These are phyloP conservation scores for Porphyrio hochstetteri DNA, from an alignment of 2,113 vertebrate species.

Conservation along the genomic window DNA sequence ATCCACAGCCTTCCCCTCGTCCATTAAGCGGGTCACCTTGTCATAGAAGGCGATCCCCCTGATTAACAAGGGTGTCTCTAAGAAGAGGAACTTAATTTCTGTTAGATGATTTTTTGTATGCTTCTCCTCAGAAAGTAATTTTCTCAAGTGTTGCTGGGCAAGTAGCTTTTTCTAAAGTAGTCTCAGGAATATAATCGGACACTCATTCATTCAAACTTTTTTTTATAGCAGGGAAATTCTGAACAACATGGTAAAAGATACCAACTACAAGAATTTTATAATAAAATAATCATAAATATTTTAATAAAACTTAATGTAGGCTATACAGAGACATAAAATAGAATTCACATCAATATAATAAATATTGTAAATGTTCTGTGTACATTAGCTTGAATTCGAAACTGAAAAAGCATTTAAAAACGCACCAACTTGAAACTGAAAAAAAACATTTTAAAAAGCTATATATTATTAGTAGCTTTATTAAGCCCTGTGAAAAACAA, in stretches of 20 bases:
- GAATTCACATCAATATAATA: background rate
- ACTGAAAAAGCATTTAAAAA: background rate
- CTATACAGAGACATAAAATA: background rate
- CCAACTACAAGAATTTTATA: background rate
- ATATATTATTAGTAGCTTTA: background rate
- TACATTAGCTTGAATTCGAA: background rate
- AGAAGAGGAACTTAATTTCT: background rate
- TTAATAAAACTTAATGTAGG: background rate
- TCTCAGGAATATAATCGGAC: background rate
- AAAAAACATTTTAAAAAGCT: background rate
- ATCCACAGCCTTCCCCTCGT: too few relatives aligned
- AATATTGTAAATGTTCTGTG: background rate
- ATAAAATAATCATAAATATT: background rate
- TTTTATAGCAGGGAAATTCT: background rate
- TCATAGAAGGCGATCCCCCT: too few relatives aligned
- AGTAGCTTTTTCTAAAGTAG: background rate
- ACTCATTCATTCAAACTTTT: background rate
- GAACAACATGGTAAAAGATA: background rate
- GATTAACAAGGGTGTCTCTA: too few relatives aligned
- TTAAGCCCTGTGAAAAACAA: background rate
- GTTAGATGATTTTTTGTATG: background rate
- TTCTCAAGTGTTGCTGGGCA: background rate
- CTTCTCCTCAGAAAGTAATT: background rate
- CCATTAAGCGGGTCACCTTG: too few relatives aligned
- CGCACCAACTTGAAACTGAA: background rate